A percentile compares a stretch with the other conserved stretches of the same genome.
These are phyloP conservation scores for Whitmania pigra DNA, from an alignment of 1,140 invertebrate species.

Conservation along the genomic window DNA sequence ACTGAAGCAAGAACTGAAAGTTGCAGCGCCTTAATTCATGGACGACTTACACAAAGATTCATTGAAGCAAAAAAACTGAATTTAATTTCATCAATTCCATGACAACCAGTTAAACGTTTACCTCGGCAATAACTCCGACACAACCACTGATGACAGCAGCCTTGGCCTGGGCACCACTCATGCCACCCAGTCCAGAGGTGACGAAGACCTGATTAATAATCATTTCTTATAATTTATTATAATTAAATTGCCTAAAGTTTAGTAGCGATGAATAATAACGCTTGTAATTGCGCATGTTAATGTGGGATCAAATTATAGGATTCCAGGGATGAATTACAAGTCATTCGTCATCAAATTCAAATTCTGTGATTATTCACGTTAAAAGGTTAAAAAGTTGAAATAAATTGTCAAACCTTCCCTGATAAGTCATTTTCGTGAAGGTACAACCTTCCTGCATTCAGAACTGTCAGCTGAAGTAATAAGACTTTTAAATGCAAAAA, in stretches of 20 bases:
- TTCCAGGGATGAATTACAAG: too few species aligned
- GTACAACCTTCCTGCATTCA: slow-evolving; percentile 56
- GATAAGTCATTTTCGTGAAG: slow-evolving; percentile 44
- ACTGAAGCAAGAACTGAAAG: too few species aligned
- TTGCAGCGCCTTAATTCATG: too few species aligned
- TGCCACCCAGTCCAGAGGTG: slow-evolving; percentile 56
- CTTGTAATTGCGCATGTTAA: too few species aligned
- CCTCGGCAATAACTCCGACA: slow-evolving; percentile 57
- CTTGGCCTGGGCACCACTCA: slow-evolving; percentile 59
- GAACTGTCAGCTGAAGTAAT: slow-evolving; percentile 48
- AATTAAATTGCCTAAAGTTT: too few species aligned
- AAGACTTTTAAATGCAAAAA: slow-evolving; percentile 7
- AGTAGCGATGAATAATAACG: too few species aligned
- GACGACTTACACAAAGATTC: too few species aligned
- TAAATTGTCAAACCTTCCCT: slow-evolving; percentile 44
- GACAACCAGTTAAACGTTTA: slow-evolving; percentile 29
- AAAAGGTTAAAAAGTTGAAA: not conserved
- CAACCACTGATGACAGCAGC: slow-evolving; percentile 55
- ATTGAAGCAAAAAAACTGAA: not conserved
- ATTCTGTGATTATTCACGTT: too few species aligned
- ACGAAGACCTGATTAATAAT: slow-evolving; percentile 46
- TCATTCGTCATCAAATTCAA: too few species aligned
- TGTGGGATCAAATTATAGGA: too few species aligned
- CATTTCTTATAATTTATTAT: too few species aligned
- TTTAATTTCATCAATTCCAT: not conserved